These are phyloP conservation scores for Parnassius apollo DNA, from an alignment of 2,888 invertebrate genomes.

Conservation along the genomic window DNA sequence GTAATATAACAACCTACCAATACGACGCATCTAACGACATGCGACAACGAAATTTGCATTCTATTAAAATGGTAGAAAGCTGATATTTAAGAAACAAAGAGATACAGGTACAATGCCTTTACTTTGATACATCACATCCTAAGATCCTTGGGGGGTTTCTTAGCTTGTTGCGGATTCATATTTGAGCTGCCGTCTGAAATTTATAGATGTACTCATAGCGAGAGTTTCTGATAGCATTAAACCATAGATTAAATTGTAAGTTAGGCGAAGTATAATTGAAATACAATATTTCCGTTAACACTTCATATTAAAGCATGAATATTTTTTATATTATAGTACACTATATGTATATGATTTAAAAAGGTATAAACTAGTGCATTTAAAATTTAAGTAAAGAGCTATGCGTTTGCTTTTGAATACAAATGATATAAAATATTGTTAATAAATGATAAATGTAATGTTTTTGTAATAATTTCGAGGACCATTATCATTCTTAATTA, in stretches of 20 bases:
- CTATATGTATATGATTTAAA: too few relatives aligned
- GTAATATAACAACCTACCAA: conserved; percentile 39
- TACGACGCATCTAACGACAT: conserved; percentile 42
- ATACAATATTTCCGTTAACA: conserved; percentile 13
- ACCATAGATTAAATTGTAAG: conserved; percentile 19
- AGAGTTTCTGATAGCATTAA: conserved; percentile 25
- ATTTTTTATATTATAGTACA: too few relatives aligned
- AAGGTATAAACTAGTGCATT: too few relatives aligned
- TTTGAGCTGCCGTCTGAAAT: conserved; percentile 69
- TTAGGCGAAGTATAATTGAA: conserved; percentile 19
- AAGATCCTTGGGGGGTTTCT: conserved; percentile 78
- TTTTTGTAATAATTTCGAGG: too few relatives aligned
- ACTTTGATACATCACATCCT: conserved; percentile 54
- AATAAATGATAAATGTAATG: too few relatives aligned
- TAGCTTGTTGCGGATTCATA: conserved; percentile 78
- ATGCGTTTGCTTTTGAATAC: too few relatives aligned
- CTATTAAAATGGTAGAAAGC: conserved; percentile 37
- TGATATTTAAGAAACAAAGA: conserved; percentile 38
- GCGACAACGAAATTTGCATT: conserved; percentile 38
- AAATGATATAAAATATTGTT: too few relatives aligned
- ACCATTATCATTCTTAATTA: too few relatives aligned
- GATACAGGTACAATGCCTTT: conserved; percentile 34
- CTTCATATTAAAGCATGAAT: too few relatives aligned
- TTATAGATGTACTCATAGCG: conserved; percentile 43
- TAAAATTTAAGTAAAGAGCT: too few relatives aligned